phyloP scores from a whole-genome alignment of 2,113 vertebrate species.

The Phocoena phocoena region DNA sequence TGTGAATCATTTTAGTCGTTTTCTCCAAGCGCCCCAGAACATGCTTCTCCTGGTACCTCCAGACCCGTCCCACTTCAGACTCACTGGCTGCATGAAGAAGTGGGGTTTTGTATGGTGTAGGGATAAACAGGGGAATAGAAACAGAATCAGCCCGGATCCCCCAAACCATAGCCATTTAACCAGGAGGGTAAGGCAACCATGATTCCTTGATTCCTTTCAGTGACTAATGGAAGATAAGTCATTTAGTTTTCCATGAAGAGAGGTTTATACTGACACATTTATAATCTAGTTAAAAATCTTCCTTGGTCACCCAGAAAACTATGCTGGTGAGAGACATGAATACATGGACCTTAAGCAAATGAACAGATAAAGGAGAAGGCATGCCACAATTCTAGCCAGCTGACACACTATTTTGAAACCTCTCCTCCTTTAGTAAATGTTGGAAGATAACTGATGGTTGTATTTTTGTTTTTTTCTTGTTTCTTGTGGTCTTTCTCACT shows the following conservation, averaged over 20 bases:
- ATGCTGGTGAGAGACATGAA: neutral
- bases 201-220: neutral
- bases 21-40: neutral
- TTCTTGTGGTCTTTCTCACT: constrained; percentile 77
- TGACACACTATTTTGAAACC: constrained; percentile 57
- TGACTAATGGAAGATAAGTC: neutral
- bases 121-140: neutral
- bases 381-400: constrained; percentile 21
- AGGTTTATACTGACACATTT: neutral
- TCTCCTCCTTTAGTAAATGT: constrained; percentile 53
- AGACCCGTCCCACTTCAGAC: neutral
- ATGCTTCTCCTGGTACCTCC: neutral
- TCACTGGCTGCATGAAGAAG: neutral
- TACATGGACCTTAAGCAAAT: neutral
- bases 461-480: constrained; percentile 59
- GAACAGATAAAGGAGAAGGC: constrained; percentile 63
- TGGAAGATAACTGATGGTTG: constrained; percentile 71
- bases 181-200: neutral
- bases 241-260: neutral
- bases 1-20: neutral
- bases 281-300: neutral
- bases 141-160: neutral
- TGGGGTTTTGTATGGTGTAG: constrained; percentile 36
- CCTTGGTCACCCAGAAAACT: neutral
- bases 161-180: neutral